Evolutionary conservation across 1,140 invertebrate genomes (phyloP).

Genomic region (Venturia canescens): DNA sequence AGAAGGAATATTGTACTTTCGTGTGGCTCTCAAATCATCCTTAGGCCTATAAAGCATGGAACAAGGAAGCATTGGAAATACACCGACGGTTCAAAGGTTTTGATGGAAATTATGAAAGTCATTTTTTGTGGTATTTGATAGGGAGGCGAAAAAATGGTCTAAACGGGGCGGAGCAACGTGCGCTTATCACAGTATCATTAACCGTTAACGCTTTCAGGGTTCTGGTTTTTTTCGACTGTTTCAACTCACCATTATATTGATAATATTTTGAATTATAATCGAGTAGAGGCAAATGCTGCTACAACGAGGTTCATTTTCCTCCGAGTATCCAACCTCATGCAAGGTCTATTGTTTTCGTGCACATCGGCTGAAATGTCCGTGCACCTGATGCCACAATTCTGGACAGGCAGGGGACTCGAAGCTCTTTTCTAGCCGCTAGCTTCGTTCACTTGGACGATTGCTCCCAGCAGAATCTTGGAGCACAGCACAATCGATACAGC

Average conservation of each 20-base stretch:
- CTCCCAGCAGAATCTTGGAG: constrained; percentile 32
- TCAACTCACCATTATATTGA: background rate
- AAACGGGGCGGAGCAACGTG: no score
- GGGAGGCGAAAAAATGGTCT: no score
- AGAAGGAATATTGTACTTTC: no score
- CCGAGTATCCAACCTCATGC: background rate
- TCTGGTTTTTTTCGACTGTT: background rate
- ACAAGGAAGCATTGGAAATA: no score
- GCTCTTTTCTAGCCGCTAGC: background rate
- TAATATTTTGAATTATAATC: background rate
- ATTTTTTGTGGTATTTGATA: no score
- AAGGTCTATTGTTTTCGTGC: background rate
- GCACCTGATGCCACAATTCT: background rate
- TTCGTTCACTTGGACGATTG: background rate
- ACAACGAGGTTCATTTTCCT: background rate
- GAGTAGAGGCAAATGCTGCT: constrained; percentile 15
- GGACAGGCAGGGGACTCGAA: background rate
- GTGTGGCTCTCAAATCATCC: no score
- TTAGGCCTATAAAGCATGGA: no score
- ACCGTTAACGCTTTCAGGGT: no score
- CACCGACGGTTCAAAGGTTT: no score
- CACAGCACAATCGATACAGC: background rate
- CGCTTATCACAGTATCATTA: no score
- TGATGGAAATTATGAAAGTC: no score
- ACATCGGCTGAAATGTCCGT: constrained; percentile 13